Base-by-base conservation (phyloP, 2,797 vertebrate genomes). In the Calcarius lapponicus region DNA sequence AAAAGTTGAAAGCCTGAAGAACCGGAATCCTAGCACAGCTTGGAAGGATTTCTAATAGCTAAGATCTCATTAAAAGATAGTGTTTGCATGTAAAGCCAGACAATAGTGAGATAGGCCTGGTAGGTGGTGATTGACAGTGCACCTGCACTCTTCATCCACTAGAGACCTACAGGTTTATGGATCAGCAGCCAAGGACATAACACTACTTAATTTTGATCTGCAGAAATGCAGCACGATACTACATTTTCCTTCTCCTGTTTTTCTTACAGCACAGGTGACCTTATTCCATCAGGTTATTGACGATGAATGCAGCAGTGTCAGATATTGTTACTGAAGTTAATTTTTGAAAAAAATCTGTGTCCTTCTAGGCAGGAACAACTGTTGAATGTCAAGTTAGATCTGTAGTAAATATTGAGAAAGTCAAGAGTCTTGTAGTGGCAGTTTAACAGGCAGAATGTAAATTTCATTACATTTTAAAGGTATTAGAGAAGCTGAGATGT, bases 51-150 rank as follows among this genome's bases (percentile, higher is more conserved):
- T 97, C 97, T 98, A 98, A 98, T 98, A 98, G 97, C 97, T 96
- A 64, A 98, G 98, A 98, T 98, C 98, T 98, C 98, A 99, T 99
- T 99, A 98, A 99, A 99, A 98, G 98, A 98, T 98, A 98, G 67
- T 54, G 91, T 96, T 92, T 97, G n/a, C 80, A 84, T 90, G 90
- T 75, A 93, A 96, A 95, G n/a, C 13, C 91, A 95, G 85, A 97
- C 93, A 97, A 96, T 93, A 88, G 53, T 31, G 65, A 95, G 83
- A 87, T 53, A 95, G 71, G 14, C 19, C 62, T 47, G 0, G 1
- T 4, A 79, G 58, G 51, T 29, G 57, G 25, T 93, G 95, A 96
- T 40, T 93, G 90, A 94, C 88, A 88, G 61, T 12, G 42, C 80
- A 87, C 53, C 83, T 88, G 64, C 74, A 66, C 48, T 70, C 47